phyloP scores from a whole-genome alignment of 2,113 vertebrate genomes.

The Sciurus niger region DNA sequence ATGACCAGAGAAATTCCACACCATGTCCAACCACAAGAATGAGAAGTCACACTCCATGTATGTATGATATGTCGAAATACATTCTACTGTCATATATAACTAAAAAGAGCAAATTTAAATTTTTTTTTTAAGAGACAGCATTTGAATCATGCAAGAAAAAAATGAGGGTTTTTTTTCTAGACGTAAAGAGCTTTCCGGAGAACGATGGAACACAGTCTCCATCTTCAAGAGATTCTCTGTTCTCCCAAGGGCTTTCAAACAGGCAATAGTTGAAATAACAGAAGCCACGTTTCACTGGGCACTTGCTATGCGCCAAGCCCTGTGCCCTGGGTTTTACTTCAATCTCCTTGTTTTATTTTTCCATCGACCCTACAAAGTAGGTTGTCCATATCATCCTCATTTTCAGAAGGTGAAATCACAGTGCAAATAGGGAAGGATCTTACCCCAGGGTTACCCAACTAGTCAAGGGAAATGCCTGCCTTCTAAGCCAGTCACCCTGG shows the following conservation, averaged over 20 bases:
- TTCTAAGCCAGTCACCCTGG: background rate
- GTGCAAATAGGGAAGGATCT: background rate
- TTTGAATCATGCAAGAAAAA: conserved; percentile 21
- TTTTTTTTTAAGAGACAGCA: background rate
- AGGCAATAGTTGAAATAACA: background rate
- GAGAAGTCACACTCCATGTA: too few species aligned
- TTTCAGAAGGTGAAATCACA: conserved; percentile 15
- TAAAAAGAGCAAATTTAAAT: too few species aligned
- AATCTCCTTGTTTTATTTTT: background rate
- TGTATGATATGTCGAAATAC: too few species aligned
- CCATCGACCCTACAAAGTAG: background rate
- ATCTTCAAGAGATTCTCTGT: conserved; percentile 46
- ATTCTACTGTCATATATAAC: too few species aligned
- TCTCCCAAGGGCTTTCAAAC: conserved; percentile 42
- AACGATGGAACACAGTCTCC: background rate
- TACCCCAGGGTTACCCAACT: background rate
- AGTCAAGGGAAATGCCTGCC: background rate
- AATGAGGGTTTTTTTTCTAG: background rate
- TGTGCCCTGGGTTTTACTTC: background rate
- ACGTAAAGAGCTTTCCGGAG: conserved; percentile 58
- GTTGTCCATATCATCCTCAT: background rate
- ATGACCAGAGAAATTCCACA: too few species aligned
- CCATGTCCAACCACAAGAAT: too few species aligned
- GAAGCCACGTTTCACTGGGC: background rate
- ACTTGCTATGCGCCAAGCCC: background rate